Conservation (phyloP, 1,140 invertebrate species). For the Drosophila sturtevanti region DNA sequence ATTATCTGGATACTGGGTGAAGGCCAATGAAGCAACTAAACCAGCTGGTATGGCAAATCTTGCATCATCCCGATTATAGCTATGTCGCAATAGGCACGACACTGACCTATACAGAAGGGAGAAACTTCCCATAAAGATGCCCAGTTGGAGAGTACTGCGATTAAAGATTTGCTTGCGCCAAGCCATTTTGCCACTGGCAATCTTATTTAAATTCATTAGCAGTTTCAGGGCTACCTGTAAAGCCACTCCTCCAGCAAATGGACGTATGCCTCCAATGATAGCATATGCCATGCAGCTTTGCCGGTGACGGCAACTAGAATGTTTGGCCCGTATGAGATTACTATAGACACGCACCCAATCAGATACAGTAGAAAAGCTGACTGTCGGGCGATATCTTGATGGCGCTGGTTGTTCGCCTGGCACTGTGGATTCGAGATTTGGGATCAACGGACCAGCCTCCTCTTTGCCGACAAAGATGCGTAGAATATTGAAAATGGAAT, state of each 20-base stretch:
- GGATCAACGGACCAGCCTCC: slow-evolving; percentile 83
- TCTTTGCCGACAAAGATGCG: slow-evolving; percentile 87
- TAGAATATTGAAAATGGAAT: slow-evolving; percentile 87
- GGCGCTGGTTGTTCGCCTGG: slow-evolving; percentile 44
- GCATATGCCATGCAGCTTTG: slow-evolving; percentile 85
- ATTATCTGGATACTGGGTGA: slow-evolving; percentile 87
- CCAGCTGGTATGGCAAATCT: slow-evolving; percentile 87
- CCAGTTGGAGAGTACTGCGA: slow-evolving; percentile 85
- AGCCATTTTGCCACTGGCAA: slow-evolving; percentile 83
- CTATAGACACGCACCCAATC: slow-evolving; percentile 67
- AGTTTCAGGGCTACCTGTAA: slow-evolving; percentile 85
- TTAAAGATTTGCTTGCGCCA: slow-evolving; percentile 84
- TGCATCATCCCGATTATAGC: slow-evolving; percentile 84
- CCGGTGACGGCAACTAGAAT: slow-evolving; percentile 85
- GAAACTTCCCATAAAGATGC: slow-evolving; percentile 86
- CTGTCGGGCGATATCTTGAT: slow-evolving; percentile 38
- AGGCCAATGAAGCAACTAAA: slow-evolving; percentile 86
- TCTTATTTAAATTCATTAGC: slow-evolving; percentile 81
- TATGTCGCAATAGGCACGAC: slow-evolving; percentile 85
- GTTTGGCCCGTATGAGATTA: slow-evolving; percentile 80
- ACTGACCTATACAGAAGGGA: slow-evolving; percentile 86
- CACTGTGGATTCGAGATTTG: background rate
- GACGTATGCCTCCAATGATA: slow-evolving; percentile 84
- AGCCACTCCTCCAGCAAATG: slow-evolving; percentile 85
- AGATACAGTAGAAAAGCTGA: slow-evolving; percentile 53